Evolutionary conservation across 1,140 invertebrate species (phyloP).

Genomic region (Pantala flavescens): DNA sequence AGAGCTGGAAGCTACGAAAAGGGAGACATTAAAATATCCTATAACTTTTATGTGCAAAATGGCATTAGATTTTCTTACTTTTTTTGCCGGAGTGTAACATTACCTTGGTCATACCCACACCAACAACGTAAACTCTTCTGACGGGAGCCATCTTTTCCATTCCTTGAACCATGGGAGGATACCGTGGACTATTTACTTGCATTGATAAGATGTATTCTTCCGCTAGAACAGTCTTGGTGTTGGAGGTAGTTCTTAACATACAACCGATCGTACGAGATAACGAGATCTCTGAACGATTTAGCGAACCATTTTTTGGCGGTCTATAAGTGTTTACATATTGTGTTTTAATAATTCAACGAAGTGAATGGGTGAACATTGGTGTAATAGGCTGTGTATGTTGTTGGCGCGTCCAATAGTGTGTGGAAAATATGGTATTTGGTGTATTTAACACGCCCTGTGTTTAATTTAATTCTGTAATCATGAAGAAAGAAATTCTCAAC

Average conservation of each 20-base stretch:
- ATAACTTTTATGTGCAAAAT: not conserved
- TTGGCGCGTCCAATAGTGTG: not conserved
- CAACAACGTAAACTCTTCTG: slow-evolving; percentile 73
- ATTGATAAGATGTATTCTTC: not conserved
- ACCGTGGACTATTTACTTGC: not conserved
- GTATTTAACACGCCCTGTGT: not conserved
- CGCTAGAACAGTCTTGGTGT: not conserved
- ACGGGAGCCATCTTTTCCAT: slow-evolving; percentile 1
- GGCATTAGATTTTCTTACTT: not conserved
- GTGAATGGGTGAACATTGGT: not conserved
- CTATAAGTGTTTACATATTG: not conserved
- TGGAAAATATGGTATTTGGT: slow-evolving; percentile 2
- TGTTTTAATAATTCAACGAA: not conserved
- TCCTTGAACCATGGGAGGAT: not conserved
- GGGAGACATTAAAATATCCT: too few relatives aligned
- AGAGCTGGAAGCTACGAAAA: too few relatives aligned
- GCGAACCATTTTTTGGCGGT: not conserved
- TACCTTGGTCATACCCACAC: slow-evolving; percentile 95
- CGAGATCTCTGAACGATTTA: not conserved
- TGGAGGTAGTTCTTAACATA: not conserved
- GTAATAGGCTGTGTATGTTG: not conserved
- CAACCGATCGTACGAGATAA: not conserved
- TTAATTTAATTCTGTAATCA: not conserved
- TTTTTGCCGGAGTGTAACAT: slow-evolving; percentile 17
- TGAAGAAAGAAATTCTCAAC: not conserved